Base-by-base conservation (phyloP, 2,797 vertebrate genomes). In the Lepidocolaptes lacrymiger region DNA sequence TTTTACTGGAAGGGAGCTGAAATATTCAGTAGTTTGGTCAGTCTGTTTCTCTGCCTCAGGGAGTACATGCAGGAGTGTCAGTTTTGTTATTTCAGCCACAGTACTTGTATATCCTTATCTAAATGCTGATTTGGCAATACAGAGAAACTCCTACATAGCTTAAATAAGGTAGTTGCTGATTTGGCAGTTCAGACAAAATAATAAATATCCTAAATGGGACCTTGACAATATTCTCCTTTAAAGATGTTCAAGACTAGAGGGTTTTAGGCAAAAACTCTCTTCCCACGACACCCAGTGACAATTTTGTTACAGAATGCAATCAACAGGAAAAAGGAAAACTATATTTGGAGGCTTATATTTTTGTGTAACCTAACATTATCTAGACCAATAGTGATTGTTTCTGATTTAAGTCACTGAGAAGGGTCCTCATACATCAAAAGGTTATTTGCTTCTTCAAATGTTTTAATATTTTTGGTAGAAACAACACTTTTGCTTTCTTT, bases 1-100 rank as follows among this genome's bases (percentile, higher is more conserved):
- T 77, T 54, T 89, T 83, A 55, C 59, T 69, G n/a, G 32, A 88
- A 89, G 41, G 7, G 13, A 92, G 20, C 8, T 94, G 44, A 96
- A 95, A 85, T 91, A 92, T 93, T 95, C 85, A 85, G 41, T 32
- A 80, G 32, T 63, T 80, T 85, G 52, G 83, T 83, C 41, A 82
- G 26, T 22, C 48, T 85, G 21, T 63, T 85, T 74, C 56, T 85
- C 27, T 91, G 68, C 76, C 89, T 34, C 48, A 63, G 71, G 72
- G 52, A 92, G 14, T 41, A 39, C 72, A 68, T n/a, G 20, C 27
- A 88, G 79, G 21, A 43, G 32, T 90, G 85, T 91, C 95, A 75
- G 58, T 78, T 86, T 78, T 75, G 46, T 86, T 94, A 81, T 71
- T 86, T 88, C 80, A 89, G 59, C 32, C 69, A 52, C 48, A 63